Conservation (phyloP, 2,888 invertebrate genomes). For the Schizotus pectinicornis region DNA sequence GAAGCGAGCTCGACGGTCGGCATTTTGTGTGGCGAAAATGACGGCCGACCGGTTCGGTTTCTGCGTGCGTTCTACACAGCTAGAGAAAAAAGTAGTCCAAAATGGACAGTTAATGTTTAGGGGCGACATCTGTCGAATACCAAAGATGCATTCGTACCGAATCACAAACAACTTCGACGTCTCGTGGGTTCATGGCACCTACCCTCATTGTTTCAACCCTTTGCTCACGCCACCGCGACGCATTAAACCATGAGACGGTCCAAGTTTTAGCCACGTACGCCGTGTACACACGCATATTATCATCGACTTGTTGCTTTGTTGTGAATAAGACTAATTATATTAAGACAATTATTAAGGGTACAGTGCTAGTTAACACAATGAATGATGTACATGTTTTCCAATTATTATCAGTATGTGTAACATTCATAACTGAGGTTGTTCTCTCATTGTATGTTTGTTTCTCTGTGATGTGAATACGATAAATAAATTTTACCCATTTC, state of each 20-base stretch:
- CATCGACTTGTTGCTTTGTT: constrained; percentile 56
- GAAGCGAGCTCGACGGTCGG: too few species aligned
- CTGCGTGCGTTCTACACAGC: constrained; percentile 48
- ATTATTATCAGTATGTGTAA: constrained; percentile 55
- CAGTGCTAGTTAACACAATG: constrained; percentile 50
- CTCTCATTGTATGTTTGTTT: constrained; percentile 59
- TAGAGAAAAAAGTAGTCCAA: constrained; percentile 59
- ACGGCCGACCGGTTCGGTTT: too few species aligned
- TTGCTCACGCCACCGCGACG: constrained; percentile 12
- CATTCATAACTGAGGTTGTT: constrained; percentile 57
- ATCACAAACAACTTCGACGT: constrained; percentile 25
- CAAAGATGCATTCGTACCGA: neutral
- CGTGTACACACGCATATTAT: constrained; percentile 21
- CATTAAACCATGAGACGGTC: constrained; percentile 35
- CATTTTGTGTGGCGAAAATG: constrained; percentile 5
- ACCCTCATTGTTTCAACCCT: constrained; percentile 15
- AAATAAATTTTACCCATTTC: constrained; percentile 60
- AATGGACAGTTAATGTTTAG: constrained; percentile 51
- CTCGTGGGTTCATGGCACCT: constrained; percentile 35
- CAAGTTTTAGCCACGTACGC: constrained; percentile 27
- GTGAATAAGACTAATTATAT: constrained; percentile 49
- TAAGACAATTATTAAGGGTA: constrained; percentile 44
- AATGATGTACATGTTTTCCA: constrained; percentile 58
- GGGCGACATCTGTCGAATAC: constrained; percentile 15
- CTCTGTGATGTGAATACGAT: constrained; percentile 60